phyloP scores from a whole-genome alignment of 1,140 invertebrate species.

The Alviniconcha marisindica region DNA sequence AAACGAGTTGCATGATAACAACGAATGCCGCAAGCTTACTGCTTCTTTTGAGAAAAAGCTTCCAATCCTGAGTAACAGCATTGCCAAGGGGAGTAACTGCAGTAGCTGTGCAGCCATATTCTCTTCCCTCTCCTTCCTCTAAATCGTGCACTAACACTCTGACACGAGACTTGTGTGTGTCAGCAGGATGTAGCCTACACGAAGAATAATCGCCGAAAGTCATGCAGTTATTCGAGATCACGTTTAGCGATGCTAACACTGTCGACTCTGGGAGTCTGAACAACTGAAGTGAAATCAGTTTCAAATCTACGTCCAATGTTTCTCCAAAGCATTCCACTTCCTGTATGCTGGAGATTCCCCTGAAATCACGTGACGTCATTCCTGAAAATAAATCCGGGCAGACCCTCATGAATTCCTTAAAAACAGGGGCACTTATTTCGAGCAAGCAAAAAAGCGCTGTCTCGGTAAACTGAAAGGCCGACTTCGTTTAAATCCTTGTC shows the following conservation, averaged over 20 bases:
- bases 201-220: conserved; percentile 20
- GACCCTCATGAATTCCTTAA: too few species aligned
- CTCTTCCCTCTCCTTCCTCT: conserved; percentile 18
- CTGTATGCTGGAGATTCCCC: conserved; percentile 24
- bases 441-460: too few species aligned
- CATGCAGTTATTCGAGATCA: neutral
- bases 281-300: conserved; percentile 17
- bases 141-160: conserved; percentile 10
- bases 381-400: conserved; percentile 17
- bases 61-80: neutral
- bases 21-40: neutral
- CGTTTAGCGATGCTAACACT: conserved; percentile 10
- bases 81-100: neutral
- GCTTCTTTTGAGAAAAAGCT: neutral
- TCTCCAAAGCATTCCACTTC: conserved; percentile 37
- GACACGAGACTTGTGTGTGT: neutral
- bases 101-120: conserved; percentile 9
- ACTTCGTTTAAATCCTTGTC: too few species aligned
- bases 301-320: conserved; percentile 15
- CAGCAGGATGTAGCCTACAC: neutral
- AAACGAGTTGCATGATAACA: too few species aligned
- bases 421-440: too few species aligned
- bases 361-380: conserved; percentile 30
- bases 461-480: too few species aligned
- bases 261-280: conserved; percentile 5